Base-by-base conservation (phyloP, 2,888 invertebrate species). In the Therioaphis trifolii region DNA sequence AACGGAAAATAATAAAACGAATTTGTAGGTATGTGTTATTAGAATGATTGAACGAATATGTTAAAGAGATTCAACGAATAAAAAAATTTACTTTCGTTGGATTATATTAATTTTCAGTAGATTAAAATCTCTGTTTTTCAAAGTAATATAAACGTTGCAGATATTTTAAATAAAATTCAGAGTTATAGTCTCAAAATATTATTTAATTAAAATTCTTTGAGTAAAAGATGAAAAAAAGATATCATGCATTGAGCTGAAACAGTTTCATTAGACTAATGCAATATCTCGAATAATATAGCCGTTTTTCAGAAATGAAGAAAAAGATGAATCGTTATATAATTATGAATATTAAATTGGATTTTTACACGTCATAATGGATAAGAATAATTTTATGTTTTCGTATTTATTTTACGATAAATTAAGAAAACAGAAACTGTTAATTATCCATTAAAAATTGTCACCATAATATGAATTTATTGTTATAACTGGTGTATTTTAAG, bases 251-350 rank as follows among this genome's bases (percentile, higher is more conserved):
- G 43, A 24, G 5, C 43, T 46, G 14, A 68, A 68, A 68, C 43
- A 69, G 43, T 24, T 43, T 69, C 21, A 43, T 69, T 69, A 43
- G 24, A 69, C 24, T 43, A 69, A 69, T 69, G 35, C 21, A 55
- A 21, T n/a, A 4, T 5, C 9, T n/a, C 9, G 21, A 55, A 55
- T 55, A 55, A 55, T 55, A 9, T 55, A 21, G 55, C 11, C 21
- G 15, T 52, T 18, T 52, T 55, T 55, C 4, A 55, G 55, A 21
- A n/a, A 55, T 3, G 35, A n/a, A n/a, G 4, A 52, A 18, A 2
- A n/a, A n/a, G 21, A 11, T 52, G 15, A 2, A 18, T 18, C 4
- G n/a, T 52, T 55, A 7, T 55, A n/a, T 55, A 21, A 55, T 35
- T 35, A 35, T 55, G 21, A 55, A 55, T 55, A 21, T 21, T 55